phyloP scores from a whole-genome alignment of 2,888 invertebrate genomes.

The Azorinus chamasolen region DNA sequence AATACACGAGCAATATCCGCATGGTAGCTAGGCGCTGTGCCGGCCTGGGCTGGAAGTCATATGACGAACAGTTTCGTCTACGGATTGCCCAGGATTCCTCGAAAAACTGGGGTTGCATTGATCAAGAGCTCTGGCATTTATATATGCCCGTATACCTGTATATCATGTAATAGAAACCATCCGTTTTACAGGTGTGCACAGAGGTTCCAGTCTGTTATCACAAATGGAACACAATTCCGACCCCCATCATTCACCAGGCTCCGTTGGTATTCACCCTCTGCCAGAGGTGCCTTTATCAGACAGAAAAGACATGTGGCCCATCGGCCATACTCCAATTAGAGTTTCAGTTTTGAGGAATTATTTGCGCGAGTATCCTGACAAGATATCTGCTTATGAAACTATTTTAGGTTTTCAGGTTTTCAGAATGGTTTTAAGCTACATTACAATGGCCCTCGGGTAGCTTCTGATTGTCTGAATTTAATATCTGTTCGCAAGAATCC shows the following conservation, averaged over 20 bases:
- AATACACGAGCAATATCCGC: not conserved
- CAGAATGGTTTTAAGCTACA: slow-evolving; percentile 16
- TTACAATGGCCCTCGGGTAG: not conserved
- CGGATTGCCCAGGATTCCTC: not conserved
- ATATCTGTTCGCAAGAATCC: slow-evolving; percentile 16
- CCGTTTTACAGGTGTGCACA: no score
- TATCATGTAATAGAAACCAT: no score
- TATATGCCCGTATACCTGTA: no score
- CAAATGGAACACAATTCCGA: no score
- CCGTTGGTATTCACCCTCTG: no score
- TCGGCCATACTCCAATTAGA: slow-evolving; percentile 8
- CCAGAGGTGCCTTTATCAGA: no score
- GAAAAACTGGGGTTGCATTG: no score
- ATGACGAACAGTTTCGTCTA: slow-evolving; percentile 4
- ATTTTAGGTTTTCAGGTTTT: slow-evolving; percentile 12
- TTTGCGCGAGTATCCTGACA: not conserved
- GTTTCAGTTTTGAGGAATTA: not conserved
- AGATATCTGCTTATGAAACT: not conserved
- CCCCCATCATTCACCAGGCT: no score
- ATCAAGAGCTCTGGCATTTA: no score
- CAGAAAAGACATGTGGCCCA: not conserved
- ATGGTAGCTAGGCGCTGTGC: not conserved
- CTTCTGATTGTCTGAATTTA: slow-evolving; percentile 11
- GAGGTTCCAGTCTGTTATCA: no score
- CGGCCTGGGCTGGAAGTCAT: not conserved